Conservation (phyloP, 2,797 vertebrate species). For the Sebastes taczanowskii region DNA sequence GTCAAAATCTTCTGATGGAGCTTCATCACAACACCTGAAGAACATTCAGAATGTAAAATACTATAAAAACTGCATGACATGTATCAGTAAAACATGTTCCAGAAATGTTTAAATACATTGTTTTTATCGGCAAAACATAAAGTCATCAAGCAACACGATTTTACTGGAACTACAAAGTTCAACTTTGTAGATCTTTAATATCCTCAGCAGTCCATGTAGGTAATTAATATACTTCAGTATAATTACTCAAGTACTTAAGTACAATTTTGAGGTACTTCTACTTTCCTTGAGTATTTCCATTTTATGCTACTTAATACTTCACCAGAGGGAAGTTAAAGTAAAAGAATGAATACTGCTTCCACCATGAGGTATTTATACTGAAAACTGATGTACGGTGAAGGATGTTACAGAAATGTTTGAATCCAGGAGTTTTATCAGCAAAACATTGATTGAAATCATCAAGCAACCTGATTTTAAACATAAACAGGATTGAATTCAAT, state of each 20-base stretch:
- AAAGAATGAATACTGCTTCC: not conserved
- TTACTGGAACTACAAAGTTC: not conserved
- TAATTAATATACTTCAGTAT: no score
- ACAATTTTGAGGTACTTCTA: no score
- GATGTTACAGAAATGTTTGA: not conserved
- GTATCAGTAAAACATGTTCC: not conserved
- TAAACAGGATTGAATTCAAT: not conserved
- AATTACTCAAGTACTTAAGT: no score
- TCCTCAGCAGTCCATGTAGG: no score
- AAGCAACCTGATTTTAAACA: not conserved
- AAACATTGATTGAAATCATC: not conserved
- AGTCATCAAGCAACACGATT: not conserved
- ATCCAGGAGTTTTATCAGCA: not conserved
- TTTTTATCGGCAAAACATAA: no score
- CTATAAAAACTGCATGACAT: not conserved
- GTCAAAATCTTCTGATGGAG: conserved; percentile 90
- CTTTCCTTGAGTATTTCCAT: no score
- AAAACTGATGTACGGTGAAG: not conserved
- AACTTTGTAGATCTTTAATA: not conserved
- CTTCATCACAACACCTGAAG: conserved; percentile 86
- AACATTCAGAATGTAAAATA: not conserved
- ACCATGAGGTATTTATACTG: not conserved
- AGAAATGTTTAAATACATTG: not conserved
- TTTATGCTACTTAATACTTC: no score
- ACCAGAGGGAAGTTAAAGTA: not conserved